Conservation (phyloP, 2,797 vertebrate genomes). For the Amblyopsis hoosieri region DNA sequence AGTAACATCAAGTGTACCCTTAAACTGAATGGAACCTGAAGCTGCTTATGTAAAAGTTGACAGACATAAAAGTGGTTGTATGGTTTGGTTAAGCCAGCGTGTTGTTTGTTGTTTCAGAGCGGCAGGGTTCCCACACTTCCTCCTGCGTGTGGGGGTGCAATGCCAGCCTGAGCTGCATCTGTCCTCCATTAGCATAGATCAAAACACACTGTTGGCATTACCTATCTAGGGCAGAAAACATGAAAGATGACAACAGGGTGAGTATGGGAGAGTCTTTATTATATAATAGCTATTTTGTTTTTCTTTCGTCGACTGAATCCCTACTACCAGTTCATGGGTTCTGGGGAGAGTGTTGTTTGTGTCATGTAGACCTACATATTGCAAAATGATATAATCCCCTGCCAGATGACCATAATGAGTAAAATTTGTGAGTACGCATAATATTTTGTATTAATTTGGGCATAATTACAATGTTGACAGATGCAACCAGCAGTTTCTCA, state of each 20-base stretch:
- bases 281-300: not conserved
- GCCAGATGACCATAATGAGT: no score
- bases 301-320: not conserved
- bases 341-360: no score
- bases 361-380: no score
- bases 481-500: no score
- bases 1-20: no score
- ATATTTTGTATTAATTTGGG: no score
- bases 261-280: not conserved
- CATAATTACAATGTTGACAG: no score
- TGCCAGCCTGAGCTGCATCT: slow-evolving; percentile 14
- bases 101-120: slow-evolving; percentile 21
- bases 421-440: no score
- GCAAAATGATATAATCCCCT: no score
- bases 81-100: not conserved
- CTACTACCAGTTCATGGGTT: not conserved
- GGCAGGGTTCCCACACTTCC: slow-evolving; percentile 10
- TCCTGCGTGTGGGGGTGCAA: slow-evolving; percentile 20
- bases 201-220: slow-evolving; percentile 30
- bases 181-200: slow-evolving; percentile 8
- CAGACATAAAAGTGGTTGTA: slow-evolving; percentile 17
- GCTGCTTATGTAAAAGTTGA: not conserved
- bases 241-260: not conserved
- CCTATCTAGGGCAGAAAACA: slow-evolving; percentile 21
- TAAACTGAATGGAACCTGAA: no score